Percentiles rank a stretch among this genome's conserved stretches.
These are phyloP conservation scores for Tipula unca DNA, from an alignment of 2,888 invertebrate species.

Conservation along the genomic window DNA sequence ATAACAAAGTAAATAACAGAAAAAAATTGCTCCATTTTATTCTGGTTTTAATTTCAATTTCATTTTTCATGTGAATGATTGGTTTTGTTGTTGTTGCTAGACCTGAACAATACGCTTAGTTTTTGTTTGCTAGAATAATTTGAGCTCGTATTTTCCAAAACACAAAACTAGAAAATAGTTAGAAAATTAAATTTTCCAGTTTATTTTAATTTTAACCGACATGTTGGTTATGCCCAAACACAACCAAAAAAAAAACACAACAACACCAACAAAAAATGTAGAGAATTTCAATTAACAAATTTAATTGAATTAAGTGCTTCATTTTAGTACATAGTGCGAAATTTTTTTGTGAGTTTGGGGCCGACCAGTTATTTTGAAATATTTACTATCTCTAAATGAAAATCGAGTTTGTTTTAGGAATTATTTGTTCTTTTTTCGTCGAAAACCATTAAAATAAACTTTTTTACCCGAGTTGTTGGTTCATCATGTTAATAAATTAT, in stretches of 20 bases:
- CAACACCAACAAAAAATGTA: neutral
- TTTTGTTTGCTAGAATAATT: neutral
- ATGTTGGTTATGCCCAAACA: neutral
- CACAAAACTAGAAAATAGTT: neutral
- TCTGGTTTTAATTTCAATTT: neutral
- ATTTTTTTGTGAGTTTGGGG: neutral
- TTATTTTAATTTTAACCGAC: neutral
- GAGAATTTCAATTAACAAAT: neutral
- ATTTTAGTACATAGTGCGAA: neutral
- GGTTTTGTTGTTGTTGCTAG: neutral
- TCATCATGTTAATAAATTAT: neutral
- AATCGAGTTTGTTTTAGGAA: neutral
- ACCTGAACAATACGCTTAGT: no score
- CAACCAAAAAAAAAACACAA: neutral
- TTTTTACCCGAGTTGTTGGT: neutral
- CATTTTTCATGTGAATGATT: neutral
- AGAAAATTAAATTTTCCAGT: neutral
- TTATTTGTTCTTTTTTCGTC: neutral
- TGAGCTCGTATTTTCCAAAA: neutral
- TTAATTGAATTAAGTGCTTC: neutral
- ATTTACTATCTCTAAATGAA: neutral
- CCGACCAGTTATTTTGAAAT: neutral
- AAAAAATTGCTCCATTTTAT: neutral
- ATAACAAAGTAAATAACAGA: neutral
- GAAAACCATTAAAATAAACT: neutral